A percentile compares a stretch with the other conserved stretches of the same genome.
Conservation (phyloP, 2,113 vertebrate species). For the Thryonomys swinderianus region DNA sequence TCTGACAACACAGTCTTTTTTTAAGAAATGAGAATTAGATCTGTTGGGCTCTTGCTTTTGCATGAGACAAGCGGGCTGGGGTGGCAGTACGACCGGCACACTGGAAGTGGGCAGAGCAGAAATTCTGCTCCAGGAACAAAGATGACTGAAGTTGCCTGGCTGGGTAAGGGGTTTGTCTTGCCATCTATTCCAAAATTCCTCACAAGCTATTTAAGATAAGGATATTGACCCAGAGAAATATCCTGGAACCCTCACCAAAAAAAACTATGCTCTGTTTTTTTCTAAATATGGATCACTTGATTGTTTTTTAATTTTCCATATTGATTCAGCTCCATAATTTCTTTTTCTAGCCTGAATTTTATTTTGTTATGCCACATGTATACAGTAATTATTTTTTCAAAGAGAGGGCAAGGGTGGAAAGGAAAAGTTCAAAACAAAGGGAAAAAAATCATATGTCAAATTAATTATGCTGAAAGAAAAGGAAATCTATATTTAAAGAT, state of each 20-base stretch:
- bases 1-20: neutral
- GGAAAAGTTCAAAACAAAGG: neutral
- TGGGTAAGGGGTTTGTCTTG: neutral
- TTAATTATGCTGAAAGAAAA: neutral
- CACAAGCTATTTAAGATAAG: neutral
- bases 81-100: neutral
- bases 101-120: neutral
- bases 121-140: neutral
- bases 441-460: neutral
- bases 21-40: neutral
- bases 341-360: constrained; percentile 6
- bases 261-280: neutral
- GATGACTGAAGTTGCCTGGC: too few relatives aligned
- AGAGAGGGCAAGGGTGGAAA: neutral
- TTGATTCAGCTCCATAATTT: neutral
- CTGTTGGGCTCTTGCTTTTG: neutral
- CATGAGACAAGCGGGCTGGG: accelerated
- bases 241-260: neutral
- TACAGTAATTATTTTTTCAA: constrained; percentile 1
- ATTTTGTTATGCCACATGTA: neutral
- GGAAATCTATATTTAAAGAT: neutral
- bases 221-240: neutral
- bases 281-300: neutral
- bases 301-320: neutral
- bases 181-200: neutral